These are phyloP conservation scores for Taenioides sp. DNA, from an alignment of 2,797 vertebrate species.

Conservation along the genomic window DNA sequence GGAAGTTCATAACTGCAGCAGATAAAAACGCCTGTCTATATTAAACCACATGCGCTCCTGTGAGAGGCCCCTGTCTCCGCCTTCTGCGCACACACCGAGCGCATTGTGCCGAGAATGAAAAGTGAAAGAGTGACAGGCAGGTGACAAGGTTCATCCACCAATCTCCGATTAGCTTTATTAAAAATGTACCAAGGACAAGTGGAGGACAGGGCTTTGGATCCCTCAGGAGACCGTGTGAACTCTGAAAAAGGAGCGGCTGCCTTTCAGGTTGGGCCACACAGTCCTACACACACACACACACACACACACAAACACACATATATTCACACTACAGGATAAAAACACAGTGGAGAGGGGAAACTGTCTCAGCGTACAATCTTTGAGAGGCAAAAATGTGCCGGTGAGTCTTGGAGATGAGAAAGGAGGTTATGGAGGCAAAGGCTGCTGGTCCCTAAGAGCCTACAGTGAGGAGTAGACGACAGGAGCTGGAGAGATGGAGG, in stretches of 20 bases:
- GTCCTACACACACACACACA: constrained; percentile 6
- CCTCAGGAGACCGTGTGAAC: constrained; percentile 56
- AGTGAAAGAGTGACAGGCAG: constrained; percentile 66
- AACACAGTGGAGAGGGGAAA: constrained; percentile 31
- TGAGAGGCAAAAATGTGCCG: constrained; percentile 62
- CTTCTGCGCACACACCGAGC: constrained; percentile 22
- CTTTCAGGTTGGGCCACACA: constrained; percentile 58
- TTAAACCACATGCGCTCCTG: constrained; percentile 28
- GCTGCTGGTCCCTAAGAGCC: constrained; percentile 60
- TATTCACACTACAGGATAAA: constrained; percentile 16
- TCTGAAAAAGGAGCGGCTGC: constrained; percentile 54
- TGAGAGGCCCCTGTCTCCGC: constrained; percentile 20
- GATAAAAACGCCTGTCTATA: constrained; percentile 32
- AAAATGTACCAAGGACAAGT: constrained; percentile 75
- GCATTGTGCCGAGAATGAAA: constrained; percentile 47
- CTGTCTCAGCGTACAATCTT: constrained; percentile 55
- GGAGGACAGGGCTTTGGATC: constrained; percentile 54
- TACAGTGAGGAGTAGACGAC: constrained; percentile 19
- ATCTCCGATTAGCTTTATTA: constrained; percentile 73
- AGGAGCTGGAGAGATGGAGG: constrained; percentile 21
- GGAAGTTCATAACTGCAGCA: constrained; percentile 29
- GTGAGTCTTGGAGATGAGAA: constrained; percentile 68
- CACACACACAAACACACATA: constrained; percentile 3
- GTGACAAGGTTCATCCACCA: constrained; percentile 65
- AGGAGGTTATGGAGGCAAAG: constrained; percentile 63